Base-by-base conservation (phyloP, 2,797 vertebrate species). In the Thunnus albacares region DNA sequence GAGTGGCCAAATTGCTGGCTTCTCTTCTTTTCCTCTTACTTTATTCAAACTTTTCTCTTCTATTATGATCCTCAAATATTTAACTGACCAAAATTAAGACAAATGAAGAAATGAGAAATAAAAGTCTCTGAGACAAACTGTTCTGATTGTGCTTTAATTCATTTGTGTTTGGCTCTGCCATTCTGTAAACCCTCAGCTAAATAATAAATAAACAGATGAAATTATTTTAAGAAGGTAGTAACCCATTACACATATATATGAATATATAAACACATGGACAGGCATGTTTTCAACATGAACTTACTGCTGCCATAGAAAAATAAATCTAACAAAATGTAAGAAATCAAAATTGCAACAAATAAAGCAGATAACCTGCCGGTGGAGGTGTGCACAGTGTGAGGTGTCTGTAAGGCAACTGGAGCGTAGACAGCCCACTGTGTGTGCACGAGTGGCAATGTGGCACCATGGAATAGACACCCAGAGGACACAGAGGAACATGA, bases 191-290 rank as follows among this genome's bases (percentile, higher is more conserved):
- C 65, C 79, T 86, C 91, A 90, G 72, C 80, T 82, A 87, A 75
- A 71, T 51, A 89, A 95, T 95, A 95, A 95, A 94, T 93, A 94
- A 90, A 90, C 73, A 69, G 24, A 91, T 78, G 60, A 56, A 81
- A 87, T 86, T 26, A 87, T 84, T 62, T 87, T 58, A 79, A 81
- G 68, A 90, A 75, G 76, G 74, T 77, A 79, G 52, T 45, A 86
- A 85, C 49, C 43, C 43, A 62, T 66, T 24, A 74, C 68, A 84
- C 47, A 82, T 59, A 35, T 59, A 43, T 43, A 43, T 43, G 26
- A 47, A 65, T 69, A 60, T 79, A 90, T 65, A 89, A 87, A 90
- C 72, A 92, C 74, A 55, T 69, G 33, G 64, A 77, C 69, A 67
- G 53, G 69, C 80, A 82, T 84, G 70, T 74, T 80, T 70, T 89